Percentiles rank a stretch among this genome's conserved stretches.
Evolutionary conservation across 2,888 invertebrate species (phyloP).

Genomic region (Catocala fraxini): DNA sequence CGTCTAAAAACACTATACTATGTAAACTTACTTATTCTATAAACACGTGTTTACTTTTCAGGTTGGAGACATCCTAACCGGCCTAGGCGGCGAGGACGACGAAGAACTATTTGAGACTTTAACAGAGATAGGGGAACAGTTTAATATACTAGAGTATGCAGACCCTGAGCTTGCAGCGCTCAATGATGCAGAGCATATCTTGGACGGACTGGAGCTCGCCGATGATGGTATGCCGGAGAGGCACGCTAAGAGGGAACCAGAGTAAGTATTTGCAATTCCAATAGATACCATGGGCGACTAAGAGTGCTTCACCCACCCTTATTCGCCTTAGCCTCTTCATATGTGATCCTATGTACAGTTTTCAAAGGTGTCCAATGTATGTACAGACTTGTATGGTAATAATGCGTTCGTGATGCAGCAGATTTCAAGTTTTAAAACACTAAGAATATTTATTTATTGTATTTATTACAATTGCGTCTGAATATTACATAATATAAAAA

Average conservation of each 20-base stretch:
- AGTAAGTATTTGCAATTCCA: slow-evolving; percentile 55
- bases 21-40: neutral
- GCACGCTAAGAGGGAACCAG: slow-evolving; percentile 80
- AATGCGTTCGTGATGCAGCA: no score
- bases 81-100: slow-evolving; percentile 95
- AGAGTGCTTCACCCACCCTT: no score
- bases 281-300: no score
- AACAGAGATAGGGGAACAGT: slow-evolving; percentile 96
- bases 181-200: slow-evolving; percentile 93
- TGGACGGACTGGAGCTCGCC: slow-evolving; percentile 94
- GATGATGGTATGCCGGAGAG: slow-evolving; percentile 92
- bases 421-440: no score
- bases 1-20: no score
- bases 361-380: no score
- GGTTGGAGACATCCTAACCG: slow-evolving; percentile 93
- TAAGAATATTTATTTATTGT: no score
- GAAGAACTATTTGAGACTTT: slow-evolving; percentile 92
- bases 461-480: no score
- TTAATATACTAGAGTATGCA: slow-evolving; percentile 98
- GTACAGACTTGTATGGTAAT: no score
- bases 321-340: no score
- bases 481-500: no score
- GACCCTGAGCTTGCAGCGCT: slow-evolving; percentile 96
- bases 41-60: slow-evolving; percentile 35
- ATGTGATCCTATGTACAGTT: no score